These are phyloP conservation scores for Actinopyga echinites DNA, from an alignment of 53 echinoderm and acorn worm species.

Conservation along the genomic window DNA sequence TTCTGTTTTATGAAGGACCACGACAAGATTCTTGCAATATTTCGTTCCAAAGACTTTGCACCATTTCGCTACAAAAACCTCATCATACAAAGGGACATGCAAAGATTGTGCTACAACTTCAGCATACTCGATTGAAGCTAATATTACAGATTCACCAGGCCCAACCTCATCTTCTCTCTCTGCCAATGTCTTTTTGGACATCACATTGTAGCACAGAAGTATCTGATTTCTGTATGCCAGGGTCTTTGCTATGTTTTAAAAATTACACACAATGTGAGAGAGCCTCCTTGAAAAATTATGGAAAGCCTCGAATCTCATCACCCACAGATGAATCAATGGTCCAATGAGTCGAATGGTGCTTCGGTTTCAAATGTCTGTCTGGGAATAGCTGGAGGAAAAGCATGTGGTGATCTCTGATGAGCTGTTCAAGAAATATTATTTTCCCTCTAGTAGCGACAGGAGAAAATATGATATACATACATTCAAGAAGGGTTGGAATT, in stretches of 20 bases:
- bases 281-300: constrained; percentile 54
- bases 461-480: constrained; percentile 51
- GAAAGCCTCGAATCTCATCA: constrained; percentile 59
- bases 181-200: not conserved
- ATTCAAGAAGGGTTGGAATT: constrained; percentile 20
- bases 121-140: not conserved
- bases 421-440: constrained; percentile 46
- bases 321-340: constrained; percentile 49
- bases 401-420: constrained; percentile 57
- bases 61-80: constrained; percentile 37
- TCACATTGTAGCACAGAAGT: constrained; percentile 21
- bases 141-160: constrained; percentile 17
- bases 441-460: constrained; percentile 41
- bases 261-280: constrained; percentile 48
- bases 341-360: constrained; percentile 57
- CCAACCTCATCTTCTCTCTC: not conserved
- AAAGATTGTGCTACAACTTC: not conserved
- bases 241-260: constrained; percentile 48
- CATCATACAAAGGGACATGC: constrained; percentile 1
- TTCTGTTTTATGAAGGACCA: constrained; percentile 15
- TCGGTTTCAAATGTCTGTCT: constrained; percentile 53
- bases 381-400: constrained; percentile 57
- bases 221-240: constrained; percentile 27
- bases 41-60: constrained; percentile 30
- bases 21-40: not conserved